Evolutionary conservation across 2,888 invertebrate species (phyloP), one percentile per base, ranked within the genome.

Genomic region (Disparrhopalites patrizii): DNA sequence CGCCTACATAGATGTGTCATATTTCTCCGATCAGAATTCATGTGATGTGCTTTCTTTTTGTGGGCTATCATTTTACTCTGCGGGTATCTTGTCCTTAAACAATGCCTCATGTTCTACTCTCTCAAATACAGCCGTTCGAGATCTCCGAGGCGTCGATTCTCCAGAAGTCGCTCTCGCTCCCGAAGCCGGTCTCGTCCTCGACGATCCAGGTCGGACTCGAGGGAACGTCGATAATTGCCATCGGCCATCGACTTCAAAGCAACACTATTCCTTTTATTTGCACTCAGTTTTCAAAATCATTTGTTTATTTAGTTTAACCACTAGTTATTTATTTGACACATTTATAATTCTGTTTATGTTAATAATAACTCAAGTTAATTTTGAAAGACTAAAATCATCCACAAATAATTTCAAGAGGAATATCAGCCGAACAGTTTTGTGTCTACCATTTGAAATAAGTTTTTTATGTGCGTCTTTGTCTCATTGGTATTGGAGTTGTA

Each of bases 101-200:
- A 38, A 28, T 43, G 15, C 58, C 27, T 58, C 58, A 43, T 58
- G 54, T 65, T 58, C 51, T 43, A 50, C 51, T 58, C 58, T 58
- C 58, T 68, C 67, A 60, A 43, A 47, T 71, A 52, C 66, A 74
- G 74, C 62, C 72, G 74, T 23, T 74, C 74, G 27, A 58, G 74
- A 52, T 72, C 74, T 30, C 73, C 74, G 15, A 60, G 71, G 47
- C 68, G 70, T 56, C 71, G 74, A 50, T 70, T 71, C 67, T 74
- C 74, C 27, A 66, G 74, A 65, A 74, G 74, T 60, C 68, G 71
- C 47, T 73, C 73, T 33, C 71, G 71, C 28, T 74, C 74, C 56
- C 69, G 73, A 20, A 72, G 70, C 54, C 70, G 71, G 1, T 73
- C 73, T 38, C 58, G 58, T 10, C 58, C 50, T 58, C 65, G 65